phyloP scores from a whole-genome alignment of 2,888 invertebrate genomes.

The Latheticus oryzae region DNA sequence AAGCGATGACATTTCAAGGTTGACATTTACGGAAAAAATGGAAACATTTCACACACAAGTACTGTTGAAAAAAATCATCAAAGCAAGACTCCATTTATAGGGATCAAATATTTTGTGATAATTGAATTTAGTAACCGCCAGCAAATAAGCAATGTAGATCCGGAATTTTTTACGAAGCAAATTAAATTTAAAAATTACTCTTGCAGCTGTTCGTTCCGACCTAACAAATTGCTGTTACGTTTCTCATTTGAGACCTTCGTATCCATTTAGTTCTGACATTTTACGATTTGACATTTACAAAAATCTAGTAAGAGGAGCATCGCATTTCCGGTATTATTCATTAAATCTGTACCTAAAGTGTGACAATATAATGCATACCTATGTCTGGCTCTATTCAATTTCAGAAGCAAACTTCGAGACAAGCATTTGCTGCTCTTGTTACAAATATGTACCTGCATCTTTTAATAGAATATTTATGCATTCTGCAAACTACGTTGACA shows the following conservation, averaged over 20 bases:
- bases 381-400: constrained; percentile 19
- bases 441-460: constrained; percentile 17
- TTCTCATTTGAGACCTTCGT: constrained; percentile 1
- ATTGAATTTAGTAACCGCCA: too few relatives aligned
- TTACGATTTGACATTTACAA: constrained; percentile 12
- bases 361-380: constrained; percentile 7
- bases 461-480: constrained; percentile 15
- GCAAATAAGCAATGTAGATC: too few relatives aligned
- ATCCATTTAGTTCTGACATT: constrained; percentile 12
- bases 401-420: constrained; percentile 20
- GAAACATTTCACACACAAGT: constrained; percentile 3
- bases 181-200: too few relatives aligned
- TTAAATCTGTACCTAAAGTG: constrained; percentile 22
- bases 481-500: constrained; percentile 4
- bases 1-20: constrained; percentile 10
- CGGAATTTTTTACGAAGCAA: too few relatives aligned
- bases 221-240: constrained; percentile 16
- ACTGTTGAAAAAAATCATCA: too few relatives aligned
- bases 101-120: too few relatives aligned
- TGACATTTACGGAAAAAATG: constrained; percentile 15
- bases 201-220: constrained; percentile 17
- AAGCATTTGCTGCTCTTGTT: constrained; percentile 12
- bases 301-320: constrained; percentile 5
- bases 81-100: too few relatives aligned
- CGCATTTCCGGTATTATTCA: constrained; percentile 17